Conservation (phyloP, 2,797 vertebrate species). For the Odontamblyopus lacepedii region DNA sequence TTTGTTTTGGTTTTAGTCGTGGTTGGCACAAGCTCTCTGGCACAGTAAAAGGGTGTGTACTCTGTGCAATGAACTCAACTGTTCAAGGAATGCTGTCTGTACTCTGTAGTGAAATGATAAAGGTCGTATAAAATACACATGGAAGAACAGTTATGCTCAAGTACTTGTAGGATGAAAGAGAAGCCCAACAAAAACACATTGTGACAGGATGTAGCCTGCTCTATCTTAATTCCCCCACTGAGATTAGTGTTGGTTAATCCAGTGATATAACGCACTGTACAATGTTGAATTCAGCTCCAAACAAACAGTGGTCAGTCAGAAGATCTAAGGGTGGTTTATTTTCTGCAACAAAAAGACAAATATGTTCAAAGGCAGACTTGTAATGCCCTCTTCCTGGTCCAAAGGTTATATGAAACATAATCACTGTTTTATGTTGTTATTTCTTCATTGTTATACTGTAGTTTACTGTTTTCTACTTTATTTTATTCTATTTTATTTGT, state of each 20-base stretch:
- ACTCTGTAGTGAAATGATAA: neutral
- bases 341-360: neutral
- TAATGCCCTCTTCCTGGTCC: neutral
- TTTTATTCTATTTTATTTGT: too few species aligned
- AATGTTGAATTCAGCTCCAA: slow-evolving; percentile 23
- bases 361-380: neutral
- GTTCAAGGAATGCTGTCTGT: neutral
- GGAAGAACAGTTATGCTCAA: neutral
- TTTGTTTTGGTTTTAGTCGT: slow-evolving; percentile 21
- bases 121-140: neutral
- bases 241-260: slow-evolving; percentile 59
- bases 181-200: slow-evolving; percentile 22
- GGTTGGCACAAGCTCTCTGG: neutral
- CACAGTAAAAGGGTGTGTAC: slow-evolving; percentile 15
- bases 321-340: slow-evolving; percentile 7
- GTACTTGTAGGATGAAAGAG: slow-evolving; percentile 4
- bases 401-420: neutral
- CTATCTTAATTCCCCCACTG: slow-evolving; percentile 30
- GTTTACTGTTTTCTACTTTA: too few species aligned
- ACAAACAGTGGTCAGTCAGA: slow-evolving; percentile 25
- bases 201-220: slow-evolving; percentile 18
- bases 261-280: slow-evolving; percentile 48
- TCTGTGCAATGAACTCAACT: neutral
- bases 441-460: too few species aligned
- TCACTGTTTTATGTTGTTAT: neutral